phyloP scores from a whole-genome alignment of 2,113 vertebrate genomes.

The Ctenodactylus gundi region DNA sequence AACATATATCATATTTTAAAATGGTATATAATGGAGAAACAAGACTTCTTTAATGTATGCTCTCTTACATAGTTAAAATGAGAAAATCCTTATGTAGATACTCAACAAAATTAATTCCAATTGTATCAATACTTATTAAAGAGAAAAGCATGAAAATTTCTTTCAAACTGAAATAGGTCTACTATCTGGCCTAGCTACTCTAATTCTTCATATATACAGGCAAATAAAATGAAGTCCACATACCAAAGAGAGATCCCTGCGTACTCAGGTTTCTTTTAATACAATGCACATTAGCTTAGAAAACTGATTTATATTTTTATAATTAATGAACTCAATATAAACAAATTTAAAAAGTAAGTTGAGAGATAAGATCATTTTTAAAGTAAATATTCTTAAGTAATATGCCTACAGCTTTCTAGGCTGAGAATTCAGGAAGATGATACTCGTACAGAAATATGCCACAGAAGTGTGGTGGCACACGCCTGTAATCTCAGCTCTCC shows the following conservation, averaged over 20 bases:
- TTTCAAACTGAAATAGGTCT: neutral
- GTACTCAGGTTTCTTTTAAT: neutral
- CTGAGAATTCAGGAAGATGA: neutral
- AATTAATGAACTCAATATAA: neutral
- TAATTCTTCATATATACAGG: neutral
- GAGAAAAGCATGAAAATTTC: neutral
- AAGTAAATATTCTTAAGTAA: neutral
- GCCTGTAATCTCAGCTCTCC: too few species aligned
- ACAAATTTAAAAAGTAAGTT: neutral
- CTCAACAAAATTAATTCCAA: conserved; percentile 1
- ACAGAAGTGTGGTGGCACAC: too few species aligned
- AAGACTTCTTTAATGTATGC: neutral
- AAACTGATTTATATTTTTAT: neutral
- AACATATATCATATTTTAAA: conserved; percentile 4
- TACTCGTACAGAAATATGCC: neutral
- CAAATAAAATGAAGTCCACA: neutral
- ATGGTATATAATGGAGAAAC: neutral
- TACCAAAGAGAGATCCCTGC: neutral
- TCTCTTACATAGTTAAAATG: conserved; percentile 18
- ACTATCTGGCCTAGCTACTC: neutral
- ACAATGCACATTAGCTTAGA: neutral
- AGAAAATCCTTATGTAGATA: neutral
- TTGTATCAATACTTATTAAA: neutral
- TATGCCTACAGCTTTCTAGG: neutral
- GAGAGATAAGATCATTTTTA: neutral